Evolutionary conservation across 2,113 vertebrate species (phyloP).

Genomic region (Cnemophilus loriae): DNA sequence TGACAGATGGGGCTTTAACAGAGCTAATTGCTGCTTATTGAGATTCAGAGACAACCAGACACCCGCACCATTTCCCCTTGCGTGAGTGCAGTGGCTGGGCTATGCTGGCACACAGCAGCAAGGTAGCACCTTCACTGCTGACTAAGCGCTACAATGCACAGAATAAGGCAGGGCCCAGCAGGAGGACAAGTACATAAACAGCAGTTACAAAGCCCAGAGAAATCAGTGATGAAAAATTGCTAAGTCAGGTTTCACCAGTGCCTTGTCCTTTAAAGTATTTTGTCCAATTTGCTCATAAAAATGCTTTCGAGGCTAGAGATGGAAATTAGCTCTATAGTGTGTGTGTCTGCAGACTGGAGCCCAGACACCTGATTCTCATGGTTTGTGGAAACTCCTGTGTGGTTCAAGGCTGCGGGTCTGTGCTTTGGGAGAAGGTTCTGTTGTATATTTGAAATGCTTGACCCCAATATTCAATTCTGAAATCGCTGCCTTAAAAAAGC

Average conservation of each 20-base stretch:
- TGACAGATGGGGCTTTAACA: neutral
- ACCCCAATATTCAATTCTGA: neutral
- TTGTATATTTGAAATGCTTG: neutral
- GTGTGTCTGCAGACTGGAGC: neutral
- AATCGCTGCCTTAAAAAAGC: neutral
- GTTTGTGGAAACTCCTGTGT: neutral
- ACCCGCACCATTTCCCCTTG: rapidly evolving
- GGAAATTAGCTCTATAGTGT: neutral
- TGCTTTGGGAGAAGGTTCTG: neutral
- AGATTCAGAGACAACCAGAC: neutral
- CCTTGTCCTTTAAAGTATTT: neutral
- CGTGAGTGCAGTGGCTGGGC: neutral
- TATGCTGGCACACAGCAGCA: neutral
- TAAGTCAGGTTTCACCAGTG: neutral
- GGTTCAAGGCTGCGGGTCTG: neutral
- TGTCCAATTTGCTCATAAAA: neutral
- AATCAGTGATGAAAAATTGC: neutral
- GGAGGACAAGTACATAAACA: neutral
- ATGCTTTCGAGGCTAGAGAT: neutral
- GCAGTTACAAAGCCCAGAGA: neutral
- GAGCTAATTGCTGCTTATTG: neutral
- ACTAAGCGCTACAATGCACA: neutral
- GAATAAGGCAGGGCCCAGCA: neutral
- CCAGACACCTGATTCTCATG: neutral
- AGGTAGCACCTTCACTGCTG: neutral